Percentiles rank a stretch among this genome's conserved stretches.
Conservation (phyloP, 2,113 vertebrate genomes). For the Panthera tigris region DNA sequence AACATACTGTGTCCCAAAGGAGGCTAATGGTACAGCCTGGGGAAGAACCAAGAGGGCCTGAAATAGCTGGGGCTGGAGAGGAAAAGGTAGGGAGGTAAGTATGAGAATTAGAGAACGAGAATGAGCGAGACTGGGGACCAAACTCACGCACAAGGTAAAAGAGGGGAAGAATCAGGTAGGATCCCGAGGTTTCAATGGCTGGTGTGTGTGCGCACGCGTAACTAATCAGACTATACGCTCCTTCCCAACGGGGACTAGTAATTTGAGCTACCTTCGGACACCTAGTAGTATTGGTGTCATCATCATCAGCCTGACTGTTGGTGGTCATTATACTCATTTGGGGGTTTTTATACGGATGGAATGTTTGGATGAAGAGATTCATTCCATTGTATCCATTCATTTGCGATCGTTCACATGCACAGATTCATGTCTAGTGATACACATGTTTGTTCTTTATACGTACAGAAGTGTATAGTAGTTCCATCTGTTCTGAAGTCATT, state of each 20-base stretch:
- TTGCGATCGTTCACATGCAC: not conserved
- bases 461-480: not conserved
- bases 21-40: not conserved
- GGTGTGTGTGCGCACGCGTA: not conserved
- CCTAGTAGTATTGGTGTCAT: not conserved
- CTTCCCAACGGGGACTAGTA: not conserved
- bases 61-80: not conserved
- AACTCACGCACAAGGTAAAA: not conserved
- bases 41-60: not conserved
- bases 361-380: not conserved
- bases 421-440: not conserved
- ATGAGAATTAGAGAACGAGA: not conserved
- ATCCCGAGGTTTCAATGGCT: not conserved
- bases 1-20: not conserved
- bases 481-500: conserved; percentile 35
- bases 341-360: not conserved
- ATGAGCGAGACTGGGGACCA: not conserved
- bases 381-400: not conserved
- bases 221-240: not conserved
- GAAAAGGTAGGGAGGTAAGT: not conserved
- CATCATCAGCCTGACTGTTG: not conserved
- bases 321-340: not conserved
- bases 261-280: not conserved
- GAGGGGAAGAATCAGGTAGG: not conserved
- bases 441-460: not conserved